Evolutionary conservation across 2,113 vertebrate genomes (phyloP).

Genomic region (Zingel zingel): DNA sequence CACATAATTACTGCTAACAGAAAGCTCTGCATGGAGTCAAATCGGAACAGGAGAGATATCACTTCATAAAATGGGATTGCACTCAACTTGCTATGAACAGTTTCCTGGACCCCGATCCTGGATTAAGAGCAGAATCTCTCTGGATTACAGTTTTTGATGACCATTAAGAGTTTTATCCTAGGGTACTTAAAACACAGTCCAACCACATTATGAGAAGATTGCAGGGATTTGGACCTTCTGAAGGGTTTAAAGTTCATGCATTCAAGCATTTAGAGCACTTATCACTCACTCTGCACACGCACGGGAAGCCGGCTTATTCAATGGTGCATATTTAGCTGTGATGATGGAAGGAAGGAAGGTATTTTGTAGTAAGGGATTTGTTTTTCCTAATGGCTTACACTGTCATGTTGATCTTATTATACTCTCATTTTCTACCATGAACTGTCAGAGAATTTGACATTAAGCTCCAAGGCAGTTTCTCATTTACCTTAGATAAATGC

Average conservation of each 20-base stretch:
- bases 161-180: constrained; percentile 80
- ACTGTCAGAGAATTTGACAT: constrained; percentile 72
- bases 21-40: constrained; percentile 20
- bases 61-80: constrained; percentile 69
- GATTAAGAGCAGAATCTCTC: constrained; percentile 78
- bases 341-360: constrained; percentile 64
- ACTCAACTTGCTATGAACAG: constrained; percentile 60
- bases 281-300: constrained; percentile 65
- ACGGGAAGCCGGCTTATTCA: constrained; percentile 42
- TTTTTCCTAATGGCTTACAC: constrained; percentile 70
- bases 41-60: constrained; percentile 45
- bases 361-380: constrained; percentile 70
- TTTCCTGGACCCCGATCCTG: constrained; percentile 68
- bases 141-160: constrained; percentile 82
- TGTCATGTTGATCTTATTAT: constrained; percentile 77
- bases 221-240: constrained; percentile 77
- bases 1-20: constrained; percentile 60
- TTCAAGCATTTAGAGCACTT: constrained; percentile 77
- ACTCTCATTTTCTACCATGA: constrained; percentile 69
- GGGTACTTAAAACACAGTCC: constrained; percentile 79
- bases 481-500: constrained; percentile 70
- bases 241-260: constrained; percentile 74
- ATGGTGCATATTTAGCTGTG: constrained; percentile 49
- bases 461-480: constrained; percentile 56
- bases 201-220: constrained; percentile 77